phyloP scores from a whole-genome alignment of 2,888 invertebrate genomes.

The Meta bourneti region DNA sequence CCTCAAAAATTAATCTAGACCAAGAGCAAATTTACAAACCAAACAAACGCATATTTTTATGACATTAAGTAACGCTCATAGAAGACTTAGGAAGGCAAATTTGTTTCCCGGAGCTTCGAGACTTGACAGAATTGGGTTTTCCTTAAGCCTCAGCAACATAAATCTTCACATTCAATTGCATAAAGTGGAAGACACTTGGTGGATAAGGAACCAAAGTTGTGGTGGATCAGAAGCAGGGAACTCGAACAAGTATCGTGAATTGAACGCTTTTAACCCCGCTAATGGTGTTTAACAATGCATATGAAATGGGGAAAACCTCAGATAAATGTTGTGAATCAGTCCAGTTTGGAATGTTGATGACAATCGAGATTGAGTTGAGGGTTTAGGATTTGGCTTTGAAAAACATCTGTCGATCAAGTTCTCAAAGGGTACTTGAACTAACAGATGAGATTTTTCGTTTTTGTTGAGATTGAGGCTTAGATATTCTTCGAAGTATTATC shows the following conservation, averaged over 20 bases:
- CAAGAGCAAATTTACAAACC: background rate
- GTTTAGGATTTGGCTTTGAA: too few species aligned
- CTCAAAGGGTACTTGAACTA: too few species aligned
- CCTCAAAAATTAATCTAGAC: background rate
- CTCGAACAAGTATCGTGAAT: background rate
- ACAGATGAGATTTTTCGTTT: too few species aligned
- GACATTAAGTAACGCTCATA: background rate
- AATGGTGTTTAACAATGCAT: constrained; percentile 7
- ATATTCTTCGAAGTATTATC: too few species aligned
- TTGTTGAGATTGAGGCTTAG: too few species aligned
- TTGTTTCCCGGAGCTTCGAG: background rate
- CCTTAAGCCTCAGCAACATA: background rate
- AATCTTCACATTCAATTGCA: constrained; percentile 1
- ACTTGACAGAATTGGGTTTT: constrained; percentile 20
- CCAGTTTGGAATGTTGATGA: too few species aligned
- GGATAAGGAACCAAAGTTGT: background rate
- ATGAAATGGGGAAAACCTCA: background rate
- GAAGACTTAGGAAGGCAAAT: background rate
- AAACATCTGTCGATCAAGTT: too few species aligned
- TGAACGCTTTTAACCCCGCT: constrained; percentile 22
- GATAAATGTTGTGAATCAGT: too few species aligned
- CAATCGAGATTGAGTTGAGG: too few species aligned
- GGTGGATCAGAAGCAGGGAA: background rate
- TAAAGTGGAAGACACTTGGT: background rate
- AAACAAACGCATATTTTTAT: background rate